Conservation (phyloP, 2,888 invertebrate genomes). For the Cecidostiba fungosa region DNA sequence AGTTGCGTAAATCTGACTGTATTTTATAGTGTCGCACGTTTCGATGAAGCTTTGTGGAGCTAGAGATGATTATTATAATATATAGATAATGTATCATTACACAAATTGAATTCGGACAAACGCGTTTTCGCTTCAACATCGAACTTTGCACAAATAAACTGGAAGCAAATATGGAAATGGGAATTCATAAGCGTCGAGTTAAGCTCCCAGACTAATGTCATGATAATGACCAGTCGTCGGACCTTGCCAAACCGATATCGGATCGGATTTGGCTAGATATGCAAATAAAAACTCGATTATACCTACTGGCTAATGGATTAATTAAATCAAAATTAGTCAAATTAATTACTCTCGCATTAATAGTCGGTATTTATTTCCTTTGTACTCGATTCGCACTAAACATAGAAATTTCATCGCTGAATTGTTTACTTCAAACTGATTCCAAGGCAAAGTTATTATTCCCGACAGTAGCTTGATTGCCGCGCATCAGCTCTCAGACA, state of each 20-base stretch:
- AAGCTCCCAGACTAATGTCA: not conserved
- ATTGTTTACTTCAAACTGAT: not conserved
- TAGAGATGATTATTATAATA: not conserved
- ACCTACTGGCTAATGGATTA: not conserved
- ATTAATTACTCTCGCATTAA: too few relatives aligned
- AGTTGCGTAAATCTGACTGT: not conserved
- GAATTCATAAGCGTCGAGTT: not conserved
- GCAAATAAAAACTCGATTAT: not conserved
- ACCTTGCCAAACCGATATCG: slow-evolving; percentile 29
- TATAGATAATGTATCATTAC: too few relatives aligned
- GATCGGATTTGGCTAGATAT: not conserved
- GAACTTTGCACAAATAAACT: not conserved
- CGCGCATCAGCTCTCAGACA: not conserved
- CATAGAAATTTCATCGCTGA: too few relatives aligned
- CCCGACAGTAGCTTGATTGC: not conserved
- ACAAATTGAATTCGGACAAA: not conserved
- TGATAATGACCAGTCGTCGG: not conserved
- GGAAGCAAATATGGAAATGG: not conserved
- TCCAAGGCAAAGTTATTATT: not conserved
- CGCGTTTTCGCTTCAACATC: not conserved
- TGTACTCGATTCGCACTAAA: too few relatives aligned
- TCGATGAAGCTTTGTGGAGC: not conserved
- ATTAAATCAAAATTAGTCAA: slow-evolving; percentile 28
- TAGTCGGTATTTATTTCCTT: not conserved
- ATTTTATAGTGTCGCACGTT: not conserved